Evolutionary conservation across 2,113 vertebrate species (phyloP), one percentile per base, ranked within the genome.

Genomic region (Antennarius striatus): DNA sequence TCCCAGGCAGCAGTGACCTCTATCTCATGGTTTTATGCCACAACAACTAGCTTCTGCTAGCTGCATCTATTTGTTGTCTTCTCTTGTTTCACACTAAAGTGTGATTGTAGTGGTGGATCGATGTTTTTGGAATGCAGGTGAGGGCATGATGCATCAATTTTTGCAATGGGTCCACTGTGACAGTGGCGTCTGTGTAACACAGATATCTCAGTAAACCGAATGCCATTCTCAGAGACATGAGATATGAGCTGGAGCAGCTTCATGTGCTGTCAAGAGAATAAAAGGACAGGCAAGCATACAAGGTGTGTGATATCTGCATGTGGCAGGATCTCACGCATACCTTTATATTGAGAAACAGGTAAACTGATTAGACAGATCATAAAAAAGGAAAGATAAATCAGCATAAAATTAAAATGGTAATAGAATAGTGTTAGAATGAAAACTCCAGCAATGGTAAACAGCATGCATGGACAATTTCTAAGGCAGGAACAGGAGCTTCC

Each of bases 201-300:
- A 90, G 89, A 90, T 88, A 90, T 77, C 73, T 64, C 56, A 6
- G 73, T 22, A 50, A 86, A 81, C 63, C 63, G 76, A 86, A 87
- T 75, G 74, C 83, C 75, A 71, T 69, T 78, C 74, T 68, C 43
- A 0, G 40, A 49, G 56, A 65, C 72, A n/a, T 54, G 77, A 80
- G 77, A 75, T 59, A 73, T n/a, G 52, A 67, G 73, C 9, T 9
- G 9, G 17, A 62, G 74, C 66, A 8, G 75, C 71, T 70, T 66
- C 49, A 40, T 47, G 63, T 52, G 50, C 61, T n/a, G 51, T 39
- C 32, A 36, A 36, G 32, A 36, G 32, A 36, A 36, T 36, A 36
- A 36, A 36, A 36, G 32, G 32, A 36, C 2, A 36, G 32, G 32
- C 32, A 36, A 4, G 1, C 32, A 5, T 36, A 36, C 32, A 36